phyloP scores from a whole-genome alignment of 2,797 vertebrate species.

The Ciconia nigra region DNA sequence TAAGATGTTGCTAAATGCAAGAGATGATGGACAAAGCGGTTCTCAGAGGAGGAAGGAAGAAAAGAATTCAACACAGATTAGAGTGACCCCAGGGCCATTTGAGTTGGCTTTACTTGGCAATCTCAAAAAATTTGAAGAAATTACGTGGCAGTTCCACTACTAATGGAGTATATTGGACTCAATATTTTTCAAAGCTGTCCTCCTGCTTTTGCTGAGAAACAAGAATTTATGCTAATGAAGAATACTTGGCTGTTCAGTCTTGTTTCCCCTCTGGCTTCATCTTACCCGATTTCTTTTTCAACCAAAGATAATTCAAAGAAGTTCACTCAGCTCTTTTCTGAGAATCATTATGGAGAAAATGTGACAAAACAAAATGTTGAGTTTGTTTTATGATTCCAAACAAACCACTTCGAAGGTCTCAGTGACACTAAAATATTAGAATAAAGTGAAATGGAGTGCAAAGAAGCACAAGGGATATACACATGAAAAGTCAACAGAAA shows the following conservation, averaged over 20 bases:
- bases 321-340: not conserved
- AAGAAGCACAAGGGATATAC: not conserved
- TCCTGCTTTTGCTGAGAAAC: not conserved
- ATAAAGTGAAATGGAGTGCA: not conserved
- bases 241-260: not conserved
- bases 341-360: not conserved
- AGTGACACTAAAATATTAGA: not conserved
- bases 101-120: not conserved
- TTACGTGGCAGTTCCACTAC: not conserved
- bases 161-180: not conserved
- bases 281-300: not conserved
- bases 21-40: not conserved
- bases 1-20: not conserved
- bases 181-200: not conserved
- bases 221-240: not conserved
- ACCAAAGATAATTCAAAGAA: not conserved
- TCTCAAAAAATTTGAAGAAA: not conserved
- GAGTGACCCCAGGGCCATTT: not conserved
- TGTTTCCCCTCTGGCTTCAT: not conserved
- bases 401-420: not conserved
- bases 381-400: not conserved
- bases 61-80: not conserved
- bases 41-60: not conserved
- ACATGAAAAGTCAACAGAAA: slow-evolving; percentile 34
- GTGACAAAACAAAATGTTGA: not conserved